These are phyloP conservation scores for Copidosoma floridanum DNA, from an alignment of 1,140 invertebrate genomes.

Conservation along the genomic window DNA sequence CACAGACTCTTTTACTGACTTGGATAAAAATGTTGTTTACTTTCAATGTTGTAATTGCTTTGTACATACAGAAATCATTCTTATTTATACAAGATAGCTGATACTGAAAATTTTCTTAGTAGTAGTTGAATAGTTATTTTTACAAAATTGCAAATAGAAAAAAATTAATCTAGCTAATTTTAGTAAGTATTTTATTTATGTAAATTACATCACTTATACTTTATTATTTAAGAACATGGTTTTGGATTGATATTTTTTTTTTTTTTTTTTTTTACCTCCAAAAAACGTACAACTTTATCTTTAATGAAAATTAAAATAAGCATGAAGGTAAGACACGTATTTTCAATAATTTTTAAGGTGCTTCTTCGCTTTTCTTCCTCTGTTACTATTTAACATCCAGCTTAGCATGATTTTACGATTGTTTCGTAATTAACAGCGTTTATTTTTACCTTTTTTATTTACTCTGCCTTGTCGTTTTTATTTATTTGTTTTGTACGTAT, in stretches of 20 bases:
- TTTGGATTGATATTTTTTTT: no score
- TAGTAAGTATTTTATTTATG: no score
- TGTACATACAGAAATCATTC: not conserved
- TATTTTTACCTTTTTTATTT: not conserved
- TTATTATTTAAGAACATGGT: no score
- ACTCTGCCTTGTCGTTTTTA: slow-evolving; percentile 3
- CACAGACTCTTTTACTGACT: not conserved
- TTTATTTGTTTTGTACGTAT: slow-evolving; percentile 4
- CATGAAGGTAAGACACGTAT: slow-evolving; percentile 23
- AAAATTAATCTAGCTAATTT: no score
- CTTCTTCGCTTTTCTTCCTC: slow-evolving; percentile 13
- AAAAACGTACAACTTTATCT: no score
- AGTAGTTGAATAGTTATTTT: no score
- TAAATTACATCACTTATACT: no score
- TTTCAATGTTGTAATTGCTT: slow-evolving; percentile 11
- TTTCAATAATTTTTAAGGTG: slow-evolving; percentile 13
- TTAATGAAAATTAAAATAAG: no score
- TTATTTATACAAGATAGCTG: slow-evolving; percentile 30
- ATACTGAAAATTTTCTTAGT: slow-evolving; percentile 47
- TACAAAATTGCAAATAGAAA: no score
- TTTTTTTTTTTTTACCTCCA: no score
- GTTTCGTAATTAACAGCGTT: slow-evolving; percentile 2
- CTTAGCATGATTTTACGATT: slow-evolving; percentile 2
- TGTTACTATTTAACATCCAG: slow-evolving; percentile 1
- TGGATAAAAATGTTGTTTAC: not conserved